Base-by-base conservation (phyloP, 2,888 invertebrate genomes). In the Aproaerema taeniolella region DNA sequence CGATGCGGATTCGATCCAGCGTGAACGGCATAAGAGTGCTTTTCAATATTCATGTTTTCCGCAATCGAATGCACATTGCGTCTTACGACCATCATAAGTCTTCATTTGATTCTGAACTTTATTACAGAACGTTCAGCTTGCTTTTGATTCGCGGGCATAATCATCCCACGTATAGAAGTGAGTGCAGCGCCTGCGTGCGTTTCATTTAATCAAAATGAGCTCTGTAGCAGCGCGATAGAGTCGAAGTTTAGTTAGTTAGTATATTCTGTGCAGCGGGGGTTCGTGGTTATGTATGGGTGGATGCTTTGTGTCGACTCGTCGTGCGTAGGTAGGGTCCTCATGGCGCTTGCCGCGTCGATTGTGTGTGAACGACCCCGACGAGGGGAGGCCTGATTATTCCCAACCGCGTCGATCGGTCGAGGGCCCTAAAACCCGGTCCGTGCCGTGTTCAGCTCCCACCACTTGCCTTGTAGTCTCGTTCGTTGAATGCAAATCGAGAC, bases 281-380 rank as follows among this genome's bases (percentile, higher is more conserved):
- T 64, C 60, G 44, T 39, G 45, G 26, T 48, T 42, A 47, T 68
- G 67, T 74, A 76, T 67, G 76, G 78, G 73, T 76, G 75, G 74
- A 71, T 68, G 78, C 71, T 74, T 77, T 80, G 73, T 78, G 71
- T 64, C 53, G 67, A 66, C 58, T 68, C 61, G 67, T 66, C 59
- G 70, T 76, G 78, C 76, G 83, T 82, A 78, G 83, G 79, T 71
- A 77, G 76, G 71, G 70, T 67, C 74, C 68, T 52, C 43, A 25
- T 42, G 38, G 44, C 61, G 59, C 66, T 73, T 66, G 67, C 60
- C 69, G 66, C 69, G 71, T 73, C 76, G 75, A 75, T 77, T 78
- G 76, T 82, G 81, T 83, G 83, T 82, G 82, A 83, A 85, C 85
- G 81, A 82, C 80, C 82, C 79, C 70, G 67, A 49, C 69, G 70